Evolutionary conservation across 2,888 invertebrate species (phyloP).

Genomic region (Leptopilina myrica): DNA sequence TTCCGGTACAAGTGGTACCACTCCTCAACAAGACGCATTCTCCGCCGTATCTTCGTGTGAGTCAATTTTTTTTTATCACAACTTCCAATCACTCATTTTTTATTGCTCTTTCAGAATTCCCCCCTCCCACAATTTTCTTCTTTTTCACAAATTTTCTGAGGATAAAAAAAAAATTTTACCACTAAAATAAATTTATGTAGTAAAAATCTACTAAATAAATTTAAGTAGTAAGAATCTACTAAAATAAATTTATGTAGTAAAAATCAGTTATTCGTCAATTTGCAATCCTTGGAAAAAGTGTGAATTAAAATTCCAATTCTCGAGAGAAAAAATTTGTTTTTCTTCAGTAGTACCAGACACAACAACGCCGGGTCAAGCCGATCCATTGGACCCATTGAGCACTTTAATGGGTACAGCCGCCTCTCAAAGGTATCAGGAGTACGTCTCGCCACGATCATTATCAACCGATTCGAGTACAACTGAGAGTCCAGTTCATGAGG

Average conservation of each 20-base stretch:
- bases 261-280: no score
- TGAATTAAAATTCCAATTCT: neutral
- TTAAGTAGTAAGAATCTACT: no score
- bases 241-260: no score
- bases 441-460: conserved; percentile 83
- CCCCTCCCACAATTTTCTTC: no score
- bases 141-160: no score
- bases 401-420: conserved; percentile 71
- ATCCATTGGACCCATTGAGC: conserved; percentile 73
- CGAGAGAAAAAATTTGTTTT: neutral
- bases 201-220: no score
- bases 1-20: conserved; percentile 66
- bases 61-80: conserved; percentile 48
- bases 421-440: conserved; percentile 73
- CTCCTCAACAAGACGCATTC: conserved; percentile 73
- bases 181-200: no score
- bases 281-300: no score
- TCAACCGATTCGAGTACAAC: conserved; percentile 91
- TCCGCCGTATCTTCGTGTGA: conserved; percentile 73
- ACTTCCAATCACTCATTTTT: neutral
- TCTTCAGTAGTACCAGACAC: conserved; percentile 82
- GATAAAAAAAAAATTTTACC: no score
- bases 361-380: conserved; percentile 78
- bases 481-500: conserved; percentile 90
- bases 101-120: neutral